These are phyloP conservation scores for Miltochrista miniata DNA, from an alignment of 2,888 invertebrate species.

Conservation along the genomic window DNA sequence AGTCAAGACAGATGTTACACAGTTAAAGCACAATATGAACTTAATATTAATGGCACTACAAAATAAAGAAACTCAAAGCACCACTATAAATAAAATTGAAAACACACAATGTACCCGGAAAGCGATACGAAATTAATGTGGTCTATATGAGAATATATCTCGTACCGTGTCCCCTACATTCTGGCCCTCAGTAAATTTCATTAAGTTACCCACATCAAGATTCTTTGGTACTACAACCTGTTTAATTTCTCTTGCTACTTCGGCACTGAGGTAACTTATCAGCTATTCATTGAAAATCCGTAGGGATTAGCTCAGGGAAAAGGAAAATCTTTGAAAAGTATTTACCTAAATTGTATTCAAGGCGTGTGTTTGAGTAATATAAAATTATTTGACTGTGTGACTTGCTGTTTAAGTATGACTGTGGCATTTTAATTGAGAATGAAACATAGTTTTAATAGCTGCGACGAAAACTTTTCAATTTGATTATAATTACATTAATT, in stretches of 20 bases:
- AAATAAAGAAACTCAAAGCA: slow-evolving; percentile 10
- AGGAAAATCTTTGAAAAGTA: slow-evolving; percentile 1
- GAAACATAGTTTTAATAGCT: background rate
- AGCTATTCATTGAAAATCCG: slow-evolving; percentile 27
- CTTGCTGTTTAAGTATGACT: slow-evolving; percentile 1
- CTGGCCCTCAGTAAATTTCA: slow-evolving; percentile 48
- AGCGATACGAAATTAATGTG: slow-evolving; percentile 1
- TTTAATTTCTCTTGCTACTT: slow-evolving; percentile 40
- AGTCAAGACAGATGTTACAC: too few relatives aligned
- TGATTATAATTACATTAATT: too few relatives aligned
- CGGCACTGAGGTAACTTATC: slow-evolving; percentile 32
- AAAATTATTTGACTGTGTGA: background rate
- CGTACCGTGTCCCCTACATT: slow-evolving; percentile 32
- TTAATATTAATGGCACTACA: too few relatives aligned
- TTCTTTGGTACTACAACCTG: slow-evolving; percentile 49
- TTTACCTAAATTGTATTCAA: background rate
- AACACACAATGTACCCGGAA: background rate
- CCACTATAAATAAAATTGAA: background rate
- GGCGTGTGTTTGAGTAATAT: slow-evolving; percentile 3
- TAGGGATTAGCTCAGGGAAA: slow-evolving; percentile 6
- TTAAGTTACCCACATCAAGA: slow-evolving; percentile 57
- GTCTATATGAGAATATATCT: slow-evolving; percentile 36
- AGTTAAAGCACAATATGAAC: too few relatives aligned
- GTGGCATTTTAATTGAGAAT: background rate
- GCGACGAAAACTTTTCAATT: too few relatives aligned